Percentiles rank a stretch among this genome's conserved stretches.
These are phyloP conservation scores for Altica lythri DNA, from an alignment of 2,888 invertebrate genomes.

Conservation along the genomic window DNA sequence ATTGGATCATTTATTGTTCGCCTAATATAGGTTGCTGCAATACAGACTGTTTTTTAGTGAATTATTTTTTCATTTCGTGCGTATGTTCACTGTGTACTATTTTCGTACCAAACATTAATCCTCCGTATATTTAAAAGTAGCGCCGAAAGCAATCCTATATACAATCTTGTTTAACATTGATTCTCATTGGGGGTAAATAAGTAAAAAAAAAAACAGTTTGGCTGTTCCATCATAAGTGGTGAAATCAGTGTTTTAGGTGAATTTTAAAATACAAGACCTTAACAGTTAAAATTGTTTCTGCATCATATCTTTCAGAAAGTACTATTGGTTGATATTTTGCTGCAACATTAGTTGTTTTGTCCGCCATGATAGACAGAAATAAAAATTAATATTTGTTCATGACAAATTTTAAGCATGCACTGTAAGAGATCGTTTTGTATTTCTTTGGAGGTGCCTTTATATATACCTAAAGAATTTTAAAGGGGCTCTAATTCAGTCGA, in stretches of 20 bases:
- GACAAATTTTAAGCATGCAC: slow-evolving; percentile 44
- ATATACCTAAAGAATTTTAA: slow-evolving; percentile 38
- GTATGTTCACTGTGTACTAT: slow-evolving; percentile 38
- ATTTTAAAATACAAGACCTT: slow-evolving; percentile 26
- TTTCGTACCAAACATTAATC: slow-evolving; percentile 13
- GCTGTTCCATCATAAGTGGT: slow-evolving; percentile 36
- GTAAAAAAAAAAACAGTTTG: slow-evolving; percentile 35
- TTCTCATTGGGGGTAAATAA: slow-evolving; percentile 33
- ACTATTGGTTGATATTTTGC: slow-evolving; percentile 39
- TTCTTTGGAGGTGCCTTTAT: no score
- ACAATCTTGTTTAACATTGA: not conserved
- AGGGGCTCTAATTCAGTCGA: slow-evolving; percentile 43
- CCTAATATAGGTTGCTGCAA: slow-evolving; percentile 27
- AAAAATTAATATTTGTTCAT: slow-evolving; percentile 36
- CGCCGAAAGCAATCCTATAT: not conserved
- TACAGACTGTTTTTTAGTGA: slow-evolving; percentile 27
- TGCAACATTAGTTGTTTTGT: slow-evolving; percentile 45
- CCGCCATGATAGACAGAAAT: slow-evolving; percentile 42
- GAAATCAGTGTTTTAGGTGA: slow-evolving; percentile 31
- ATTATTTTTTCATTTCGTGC: slow-evolving; percentile 12
- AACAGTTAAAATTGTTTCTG: slow-evolving; percentile 25
- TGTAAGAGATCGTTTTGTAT: slow-evolving; percentile 48
- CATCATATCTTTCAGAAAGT: slow-evolving; percentile 33
- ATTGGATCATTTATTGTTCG: slow-evolving; percentile 27
- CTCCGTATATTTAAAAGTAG: not conserved